Conservation (phyloP, 2,113 vertebrate genomes). For the Ailurus styani region DNA sequence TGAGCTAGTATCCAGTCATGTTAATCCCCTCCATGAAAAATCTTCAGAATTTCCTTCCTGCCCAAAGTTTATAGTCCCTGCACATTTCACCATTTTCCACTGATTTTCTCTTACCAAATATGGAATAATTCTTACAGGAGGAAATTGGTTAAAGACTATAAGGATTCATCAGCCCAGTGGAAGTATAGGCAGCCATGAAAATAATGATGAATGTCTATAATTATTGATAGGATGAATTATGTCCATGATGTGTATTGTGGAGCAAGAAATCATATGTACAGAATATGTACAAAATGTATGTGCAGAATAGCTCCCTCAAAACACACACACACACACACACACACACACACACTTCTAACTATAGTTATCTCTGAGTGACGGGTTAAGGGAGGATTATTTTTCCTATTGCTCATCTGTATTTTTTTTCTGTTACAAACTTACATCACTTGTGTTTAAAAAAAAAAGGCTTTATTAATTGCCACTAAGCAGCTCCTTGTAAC, state of each 20-base stretch:
- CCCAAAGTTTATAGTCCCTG: not conserved
- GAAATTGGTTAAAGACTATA: not conserved
- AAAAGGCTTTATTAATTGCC: not conserved
- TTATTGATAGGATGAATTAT: not conserved
- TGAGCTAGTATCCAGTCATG: not conserved
- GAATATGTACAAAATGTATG: not conserved
- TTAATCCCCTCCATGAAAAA: slow-evolving; percentile 35
- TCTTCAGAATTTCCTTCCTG: not conserved
- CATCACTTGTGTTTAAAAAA: not conserved
- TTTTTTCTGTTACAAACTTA: not conserved
- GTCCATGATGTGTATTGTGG: not conserved
- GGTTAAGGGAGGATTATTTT: not conserved
- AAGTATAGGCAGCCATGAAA: not conserved
- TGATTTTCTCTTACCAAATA: not conserved
- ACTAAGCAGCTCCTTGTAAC: not conserved
- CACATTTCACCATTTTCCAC: not conserved
- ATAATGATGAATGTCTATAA: not conserved
- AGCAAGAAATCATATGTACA: not conserved
- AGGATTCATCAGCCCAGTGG: not conserved
- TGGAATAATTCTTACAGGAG: not conserved
- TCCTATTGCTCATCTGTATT: not conserved
- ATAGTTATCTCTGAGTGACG: not conserved
- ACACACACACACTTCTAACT: not conserved
- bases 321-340: not conserved
- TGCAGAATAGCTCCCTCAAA: not conserved